phyloP scores from a whole-genome alignment of 1,140 invertebrate species.

The Anoplolepis gracilipes region DNA sequence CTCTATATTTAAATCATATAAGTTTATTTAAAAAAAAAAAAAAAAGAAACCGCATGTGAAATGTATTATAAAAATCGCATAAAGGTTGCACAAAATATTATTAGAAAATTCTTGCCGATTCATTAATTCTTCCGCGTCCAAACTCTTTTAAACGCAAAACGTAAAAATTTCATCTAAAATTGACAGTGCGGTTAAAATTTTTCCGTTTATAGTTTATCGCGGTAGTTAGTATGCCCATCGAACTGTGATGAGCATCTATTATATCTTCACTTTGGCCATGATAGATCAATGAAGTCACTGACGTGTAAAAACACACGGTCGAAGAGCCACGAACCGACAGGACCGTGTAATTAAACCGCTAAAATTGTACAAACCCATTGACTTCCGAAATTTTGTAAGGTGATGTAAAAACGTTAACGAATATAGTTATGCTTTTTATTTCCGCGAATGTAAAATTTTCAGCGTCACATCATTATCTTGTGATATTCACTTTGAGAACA shows the following conservation, averaged over 20 bases:
- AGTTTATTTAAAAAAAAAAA: no score
- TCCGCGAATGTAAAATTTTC: not conserved
- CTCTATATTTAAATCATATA: not conserved
- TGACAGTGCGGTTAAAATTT: not conserved
- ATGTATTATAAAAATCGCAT: not conserved
- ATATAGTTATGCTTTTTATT: slow-evolving; percentile 6
- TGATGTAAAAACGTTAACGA: not conserved
- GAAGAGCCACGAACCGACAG: slow-evolving; percentile 64
- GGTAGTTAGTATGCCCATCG: slow-evolving; percentile 64
- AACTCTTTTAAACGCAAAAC: not conserved
- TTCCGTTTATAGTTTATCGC: slow-evolving; percentile 65
- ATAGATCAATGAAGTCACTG: slow-evolving; percentile 68
- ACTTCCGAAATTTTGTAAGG: slow-evolving; percentile 46
- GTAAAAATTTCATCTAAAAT: slow-evolving; percentile 18
- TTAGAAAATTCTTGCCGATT: slow-evolving; percentile 1
- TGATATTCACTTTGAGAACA: not conserved
- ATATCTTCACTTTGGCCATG: slow-evolving; percentile 61
- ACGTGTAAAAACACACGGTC: slow-evolving; percentile 69
- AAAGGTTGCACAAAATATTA: not conserved
- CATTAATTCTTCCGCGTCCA: not conserved
- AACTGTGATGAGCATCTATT: slow-evolving; percentile 67
- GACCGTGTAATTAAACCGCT: slow-evolving; percentile 63
- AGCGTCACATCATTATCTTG: not conserved
- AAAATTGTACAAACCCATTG: slow-evolving; percentile 54
- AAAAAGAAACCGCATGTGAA: not conserved